phyloP scores from a whole-genome alignment of 1,140 invertebrate species.

The Glomeris maerens region DNA sequence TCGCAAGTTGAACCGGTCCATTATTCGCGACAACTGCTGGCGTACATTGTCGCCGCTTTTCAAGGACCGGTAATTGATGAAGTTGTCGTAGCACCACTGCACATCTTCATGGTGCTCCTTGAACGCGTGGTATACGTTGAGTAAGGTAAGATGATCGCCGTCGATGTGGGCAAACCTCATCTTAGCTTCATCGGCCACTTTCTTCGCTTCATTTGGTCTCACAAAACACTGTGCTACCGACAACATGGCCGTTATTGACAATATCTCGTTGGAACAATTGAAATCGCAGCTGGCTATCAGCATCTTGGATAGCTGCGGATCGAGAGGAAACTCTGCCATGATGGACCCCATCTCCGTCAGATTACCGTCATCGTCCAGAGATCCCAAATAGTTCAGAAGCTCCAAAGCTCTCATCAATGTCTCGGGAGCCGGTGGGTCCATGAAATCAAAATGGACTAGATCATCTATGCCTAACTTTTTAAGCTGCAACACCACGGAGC shows the following conservation, averaged over 20 bases:
- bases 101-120: slow-evolving; percentile 91
- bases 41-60: slow-evolving; percentile 83
- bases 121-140: slow-evolving; percentile 95
- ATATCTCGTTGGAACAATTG: slow-evolving; percentile 98
- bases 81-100: slow-evolving; percentile 99
- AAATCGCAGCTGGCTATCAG: slow-evolving; percentile 83
- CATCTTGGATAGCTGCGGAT: slow-evolving; percentile 98
- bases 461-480: slow-evolving; percentile 99
- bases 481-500: slow-evolving; percentile 91
- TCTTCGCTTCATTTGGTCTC: slow-evolving; percentile 95
- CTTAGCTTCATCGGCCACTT: slow-evolving; percentile 97
- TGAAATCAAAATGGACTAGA: slow-evolving; percentile 99
- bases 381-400: slow-evolving; percentile 91
- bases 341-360: slow-evolving; percentile 90
- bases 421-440: slow-evolving; percentile 97
- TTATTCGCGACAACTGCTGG: slow-evolving; percentile 65
- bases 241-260: slow-evolving; percentile 97
- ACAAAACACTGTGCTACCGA: slow-evolving; percentile 99
- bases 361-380: slow-evolving; percentile 92
- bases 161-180: slow-evolving; percentile 99
- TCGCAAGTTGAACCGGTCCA: slow-evolving; percentile 86
- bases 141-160: slow-evolving; percentile 90
- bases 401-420: slow-evolving; percentile 98
- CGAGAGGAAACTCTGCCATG: slow-evolving; percentile 98
- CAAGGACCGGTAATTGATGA: slow-evolving; percentile 93